A percentile compares a stretch with the other conserved stretches of the same genome.
These are phyloP conservation scores for Leptoclinus maculatus DNA, from an alignment of 2,797 vertebrate genomes.

Conservation along the genomic window DNA sequence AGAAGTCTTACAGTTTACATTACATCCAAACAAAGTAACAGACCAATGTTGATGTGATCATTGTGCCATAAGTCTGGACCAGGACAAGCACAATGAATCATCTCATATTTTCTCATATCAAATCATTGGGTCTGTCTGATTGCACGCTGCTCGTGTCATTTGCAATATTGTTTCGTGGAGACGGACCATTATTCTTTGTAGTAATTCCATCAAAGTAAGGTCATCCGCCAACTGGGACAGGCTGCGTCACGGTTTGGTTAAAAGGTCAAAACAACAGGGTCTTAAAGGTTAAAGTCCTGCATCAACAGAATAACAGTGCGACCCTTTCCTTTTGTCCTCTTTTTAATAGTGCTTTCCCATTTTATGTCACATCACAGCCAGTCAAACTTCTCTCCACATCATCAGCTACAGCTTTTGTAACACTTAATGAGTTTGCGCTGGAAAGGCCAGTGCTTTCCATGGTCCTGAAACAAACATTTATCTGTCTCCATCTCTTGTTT, in stretches of 20 bases:
- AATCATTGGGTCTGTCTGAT: slow-evolving; percentile 31
- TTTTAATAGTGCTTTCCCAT: slow-evolving; percentile 51
- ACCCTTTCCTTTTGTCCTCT: slow-evolving; percentile 40
- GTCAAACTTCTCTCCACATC: slow-evolving; percentile 42
- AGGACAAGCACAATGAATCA: slow-evolving; percentile 34
- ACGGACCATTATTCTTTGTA: slow-evolving; percentile 62
- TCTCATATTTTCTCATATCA: slow-evolving; percentile 26
- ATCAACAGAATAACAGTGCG: slow-evolving; percentile 48
- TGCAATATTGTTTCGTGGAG: slow-evolving; percentile 51
- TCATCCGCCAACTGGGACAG: slow-evolving; percentile 70
- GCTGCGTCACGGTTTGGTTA: slow-evolving; percentile 72
- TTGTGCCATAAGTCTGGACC: not conserved
- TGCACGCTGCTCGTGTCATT: slow-evolving; percentile 28
- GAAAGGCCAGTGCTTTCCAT: slow-evolving; percentile 57
- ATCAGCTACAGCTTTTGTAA: slow-evolving; percentile 42
- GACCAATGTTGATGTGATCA: slow-evolving; percentile 30
- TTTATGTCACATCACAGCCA: slow-evolving; percentile 46
- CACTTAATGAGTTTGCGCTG: slow-evolving; percentile 22
- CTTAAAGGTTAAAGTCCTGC: slow-evolving; percentile 80
- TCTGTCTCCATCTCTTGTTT: slow-evolving; percentile 34
- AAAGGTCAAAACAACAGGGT: slow-evolving; percentile 79
- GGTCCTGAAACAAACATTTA: slow-evolving; percentile 64
- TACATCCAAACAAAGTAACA: not conserved
- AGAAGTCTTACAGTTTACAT: not conserved
- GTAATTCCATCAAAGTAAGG: slow-evolving; percentile 84